Conservation (phyloP, 2,113 vertebrate genomes). For the Diphyllodes magnificus region DNA sequence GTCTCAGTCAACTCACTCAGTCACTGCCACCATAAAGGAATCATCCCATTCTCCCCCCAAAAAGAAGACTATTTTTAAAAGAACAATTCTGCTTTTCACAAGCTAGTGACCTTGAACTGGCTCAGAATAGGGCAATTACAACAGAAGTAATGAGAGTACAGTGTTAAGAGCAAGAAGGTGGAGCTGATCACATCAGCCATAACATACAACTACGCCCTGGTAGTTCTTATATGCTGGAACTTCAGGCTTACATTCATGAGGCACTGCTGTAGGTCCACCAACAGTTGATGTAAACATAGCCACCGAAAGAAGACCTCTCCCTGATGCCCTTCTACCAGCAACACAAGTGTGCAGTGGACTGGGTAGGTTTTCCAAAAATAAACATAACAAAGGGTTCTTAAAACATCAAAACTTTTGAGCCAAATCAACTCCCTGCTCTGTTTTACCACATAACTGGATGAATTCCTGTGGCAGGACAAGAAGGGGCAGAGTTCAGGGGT, state of each 20-base stretch:
- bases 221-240: background rate
- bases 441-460: background rate
- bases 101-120: background rate
- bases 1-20: background rate
- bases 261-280: background rate
- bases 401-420: background rate
- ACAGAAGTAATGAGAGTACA: background rate
- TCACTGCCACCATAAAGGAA: background rate
- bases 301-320: background rate
- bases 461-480: background rate
- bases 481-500: slow-evolving; percentile 33
- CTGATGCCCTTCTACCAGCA: background rate
- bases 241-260: background rate
- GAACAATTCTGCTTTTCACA: background rate
- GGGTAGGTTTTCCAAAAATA: background rate
- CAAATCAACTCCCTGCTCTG: background rate
- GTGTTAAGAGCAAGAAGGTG: background rate
- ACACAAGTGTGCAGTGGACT: background rate
- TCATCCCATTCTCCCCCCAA: background rate
- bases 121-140: background rate
- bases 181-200: accelerated
- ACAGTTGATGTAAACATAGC: background rate
- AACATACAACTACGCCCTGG: background rate
- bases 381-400: background rate
- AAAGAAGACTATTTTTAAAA: background rate